Conservation (phyloP, 1,140 invertebrate genomes). For the Aphis craccivora region DNA sequence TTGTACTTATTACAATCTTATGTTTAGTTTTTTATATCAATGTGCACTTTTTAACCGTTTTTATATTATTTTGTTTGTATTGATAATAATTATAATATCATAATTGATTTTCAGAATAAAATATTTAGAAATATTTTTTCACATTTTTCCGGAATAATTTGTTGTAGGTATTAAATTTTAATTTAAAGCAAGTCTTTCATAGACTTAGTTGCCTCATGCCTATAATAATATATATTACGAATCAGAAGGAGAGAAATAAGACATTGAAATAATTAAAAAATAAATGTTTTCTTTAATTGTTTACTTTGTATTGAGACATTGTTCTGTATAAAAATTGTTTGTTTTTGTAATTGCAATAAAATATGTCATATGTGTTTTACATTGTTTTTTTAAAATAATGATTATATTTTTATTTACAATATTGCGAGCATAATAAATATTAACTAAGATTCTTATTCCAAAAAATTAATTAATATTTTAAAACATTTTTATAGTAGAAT, state of each 20-base stretch:
- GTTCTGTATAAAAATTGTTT: neutral
- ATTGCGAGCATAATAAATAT: neutral
- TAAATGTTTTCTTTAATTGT: neutral
- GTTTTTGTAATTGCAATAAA: neutral
- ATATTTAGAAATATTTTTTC: neutral
- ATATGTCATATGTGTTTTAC: neutral
- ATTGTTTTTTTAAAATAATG: neutral
- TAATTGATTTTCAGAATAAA: neutral
- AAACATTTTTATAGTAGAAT: neutral
- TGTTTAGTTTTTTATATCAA: neutral
- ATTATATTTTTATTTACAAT: no score
- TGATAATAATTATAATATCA: neutral
- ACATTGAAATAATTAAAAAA: neutral
- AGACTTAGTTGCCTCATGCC: neutral
- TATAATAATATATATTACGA: neutral
- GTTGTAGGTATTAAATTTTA: neutral
- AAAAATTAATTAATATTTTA: neutral
- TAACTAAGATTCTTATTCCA: constrained; percentile 24
- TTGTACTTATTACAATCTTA: neutral
- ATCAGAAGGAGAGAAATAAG: constrained; percentile 33
- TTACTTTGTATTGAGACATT: neutral
- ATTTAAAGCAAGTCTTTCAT: neutral
- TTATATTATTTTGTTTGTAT: neutral
- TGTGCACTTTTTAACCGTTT: neutral
- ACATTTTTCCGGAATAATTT: neutral